A percentile compares a stretch with the other conserved stretches of the same genome.
These are phyloP conservation scores for Chaenocephalus aceratus DNA, from an alignment of 2,113 vertebrate genomes.

Conservation along the genomic window DNA sequence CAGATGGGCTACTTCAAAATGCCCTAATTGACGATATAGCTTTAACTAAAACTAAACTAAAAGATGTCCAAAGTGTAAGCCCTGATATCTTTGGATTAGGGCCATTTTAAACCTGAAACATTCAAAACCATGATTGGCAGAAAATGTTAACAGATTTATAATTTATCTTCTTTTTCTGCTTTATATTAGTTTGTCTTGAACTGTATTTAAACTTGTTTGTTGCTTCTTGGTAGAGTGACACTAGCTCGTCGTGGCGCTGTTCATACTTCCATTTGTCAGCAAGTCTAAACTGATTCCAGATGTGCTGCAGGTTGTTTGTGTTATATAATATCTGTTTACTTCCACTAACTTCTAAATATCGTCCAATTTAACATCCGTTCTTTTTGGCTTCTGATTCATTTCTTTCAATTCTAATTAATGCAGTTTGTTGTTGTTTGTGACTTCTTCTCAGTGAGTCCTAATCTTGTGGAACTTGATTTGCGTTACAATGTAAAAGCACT, in stretches of 20 bases:
- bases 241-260: background rate
- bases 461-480: background rate
- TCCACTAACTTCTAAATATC: background rate
- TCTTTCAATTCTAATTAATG: background rate
- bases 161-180: too few species aligned
- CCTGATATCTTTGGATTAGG: background rate
- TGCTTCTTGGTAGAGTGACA: background rate
- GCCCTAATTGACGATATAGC: too few species aligned
- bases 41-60: too few species aligned
- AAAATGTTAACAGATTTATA: background rate
- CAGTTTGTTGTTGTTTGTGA: constrained; percentile 13
- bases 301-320: constrained; percentile 24
- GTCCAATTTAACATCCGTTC: constrained; percentile 1
- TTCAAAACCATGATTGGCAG: background rate
- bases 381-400: constrained; percentile 1
- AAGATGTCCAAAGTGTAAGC: background rate
- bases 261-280: constrained; percentile 32
- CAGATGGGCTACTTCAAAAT: too few species aligned
- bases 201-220: background rate
- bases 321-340: constrained; percentile 35
- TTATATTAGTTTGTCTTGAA: background rate
- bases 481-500: background rate
- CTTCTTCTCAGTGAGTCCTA: background rate
- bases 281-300: constrained; percentile 37
- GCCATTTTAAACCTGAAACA: background rate